These are phyloP conservation scores for Thymallus thymallus DNA, from an alignment of 2,113 vertebrate genomes.

Conservation along the genomic window DNA sequence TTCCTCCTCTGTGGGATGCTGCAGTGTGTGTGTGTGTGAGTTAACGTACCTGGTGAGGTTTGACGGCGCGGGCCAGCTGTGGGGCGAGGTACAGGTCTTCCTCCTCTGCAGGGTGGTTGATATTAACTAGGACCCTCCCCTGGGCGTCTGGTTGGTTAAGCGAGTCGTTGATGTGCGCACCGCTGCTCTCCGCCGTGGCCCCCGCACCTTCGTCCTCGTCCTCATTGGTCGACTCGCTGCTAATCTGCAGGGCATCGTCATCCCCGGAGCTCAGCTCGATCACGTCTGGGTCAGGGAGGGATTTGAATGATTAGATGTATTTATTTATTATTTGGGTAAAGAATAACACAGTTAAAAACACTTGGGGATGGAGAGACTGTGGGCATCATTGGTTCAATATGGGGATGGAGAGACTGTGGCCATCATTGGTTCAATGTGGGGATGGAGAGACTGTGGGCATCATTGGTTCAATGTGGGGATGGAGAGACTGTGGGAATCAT, in stretches of 20 bases:
- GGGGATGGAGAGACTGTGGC: no score
- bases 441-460: no score
- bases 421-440: no score
- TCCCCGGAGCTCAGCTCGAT: conserved; percentile 98
- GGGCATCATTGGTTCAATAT: no score
- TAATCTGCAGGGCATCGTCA: conserved; percentile 89
- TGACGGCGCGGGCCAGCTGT: conserved; percentile 82
- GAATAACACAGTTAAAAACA: no score
- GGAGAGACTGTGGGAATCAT: no score
- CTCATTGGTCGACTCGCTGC: conserved; percentile 80
- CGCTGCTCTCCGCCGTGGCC: conserved; percentile 87
- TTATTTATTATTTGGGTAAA: no score
- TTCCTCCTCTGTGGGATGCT: conserved; percentile 89
- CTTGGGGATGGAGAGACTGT: no score
- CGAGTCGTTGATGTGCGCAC: conserved; percentile 90
- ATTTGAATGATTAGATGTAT: background rate
- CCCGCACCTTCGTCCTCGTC: conserved; percentile 70
- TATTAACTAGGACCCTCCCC: conserved; percentile 91
- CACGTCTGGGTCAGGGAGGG: conserved; percentile 75
- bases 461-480: no score
- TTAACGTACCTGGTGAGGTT: no score
- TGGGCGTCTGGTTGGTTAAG: conserved; percentile 90
- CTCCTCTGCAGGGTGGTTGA: conserved; percentile 96
- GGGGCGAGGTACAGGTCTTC: conserved; percentile 92
- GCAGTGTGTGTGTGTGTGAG: no score